phyloP scores from a whole-genome alignment of 2,797 vertebrate species.

The Tamandua tetradactyla region DNA sequence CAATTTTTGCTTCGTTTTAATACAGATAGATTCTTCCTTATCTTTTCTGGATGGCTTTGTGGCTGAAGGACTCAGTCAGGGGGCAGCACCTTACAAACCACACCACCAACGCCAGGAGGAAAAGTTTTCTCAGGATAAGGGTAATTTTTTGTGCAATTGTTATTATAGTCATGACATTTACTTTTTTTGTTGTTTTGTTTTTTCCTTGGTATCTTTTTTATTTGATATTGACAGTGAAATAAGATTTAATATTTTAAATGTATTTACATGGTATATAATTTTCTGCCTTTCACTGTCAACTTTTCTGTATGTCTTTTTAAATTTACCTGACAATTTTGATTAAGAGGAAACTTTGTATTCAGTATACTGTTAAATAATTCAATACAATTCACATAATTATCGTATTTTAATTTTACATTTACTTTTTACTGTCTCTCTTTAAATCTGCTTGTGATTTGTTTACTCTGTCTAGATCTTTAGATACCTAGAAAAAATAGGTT shows the following conservation, averaged over 20 bases:
- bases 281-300: no score
- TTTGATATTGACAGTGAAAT: no score
- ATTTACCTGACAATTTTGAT: no score
- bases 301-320: no score
- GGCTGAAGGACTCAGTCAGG: constrained; percentile 92
- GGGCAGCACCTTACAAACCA: constrained; percentile 96
- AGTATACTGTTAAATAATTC: no score
- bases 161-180: not conserved
- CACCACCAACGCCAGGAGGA: constrained; percentile 97
- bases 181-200: no score
- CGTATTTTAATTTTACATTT: no score
- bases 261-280: no score
- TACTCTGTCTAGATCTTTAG: not conserved
- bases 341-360: no score
- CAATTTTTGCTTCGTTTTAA: constrained; percentile 61
- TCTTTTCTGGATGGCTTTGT: constrained; percentile 98
- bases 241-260: no score
- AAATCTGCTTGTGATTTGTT: constrained; percentile 38
- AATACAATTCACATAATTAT: no score
- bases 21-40: constrained; percentile 96
- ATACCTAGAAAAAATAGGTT: not conserved
- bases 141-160: constrained; percentile 79
- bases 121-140: constrained; percentile 92
- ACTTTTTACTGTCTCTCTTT: constrained; percentile 5
- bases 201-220: no score